phyloP scores from a whole-genome alignment of 2,888 invertebrate genomes.

The Pyralis farinalis region DNA sequence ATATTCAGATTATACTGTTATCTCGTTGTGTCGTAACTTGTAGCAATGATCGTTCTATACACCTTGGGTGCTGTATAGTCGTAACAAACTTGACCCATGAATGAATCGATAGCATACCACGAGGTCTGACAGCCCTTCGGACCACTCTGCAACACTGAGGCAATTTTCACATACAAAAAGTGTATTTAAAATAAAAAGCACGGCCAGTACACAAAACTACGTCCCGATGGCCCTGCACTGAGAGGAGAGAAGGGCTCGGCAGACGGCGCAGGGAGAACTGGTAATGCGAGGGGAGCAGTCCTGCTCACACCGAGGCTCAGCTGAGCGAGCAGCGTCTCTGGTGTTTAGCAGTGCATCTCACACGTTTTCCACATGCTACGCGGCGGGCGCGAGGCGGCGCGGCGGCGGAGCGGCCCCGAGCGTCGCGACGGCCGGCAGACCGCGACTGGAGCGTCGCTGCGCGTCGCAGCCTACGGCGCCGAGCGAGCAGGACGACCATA shows the following conservation, averaged over 20 bases:
- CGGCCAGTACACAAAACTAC: conserved; percentile 47
- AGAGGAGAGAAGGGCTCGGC: conserved; percentile 11
- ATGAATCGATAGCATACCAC: conserved; percentile 58
- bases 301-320: conserved; percentile 20
- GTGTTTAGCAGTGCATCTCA: conserved; percentile 62
- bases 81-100: conserved; percentile 31
- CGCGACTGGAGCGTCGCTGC: conserved; percentile 77
- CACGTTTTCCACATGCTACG: conserved; percentile 47
- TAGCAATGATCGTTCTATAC: conserved; percentile 48
- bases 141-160: conserved; percentile 27
- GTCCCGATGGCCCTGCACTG: conserved; percentile 58
- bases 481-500: conserved; percentile 74
- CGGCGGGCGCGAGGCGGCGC: conserved; percentile 63
- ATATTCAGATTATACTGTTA: conserved; percentile 73
- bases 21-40: conserved; percentile 60
- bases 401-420: conserved; percentile 70
- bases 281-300: conserved; percentile 24
- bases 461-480: conserved; percentile 73
- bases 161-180: conserved; percentile 32
- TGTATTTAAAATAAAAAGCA: conserved; percentile 31
- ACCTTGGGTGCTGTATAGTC: conserved; percentile 7
- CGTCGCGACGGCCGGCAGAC: conserved; percentile 80
- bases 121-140: conserved; percentile 27
- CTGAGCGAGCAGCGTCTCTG: conserved; percentile 33
- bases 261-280: conserved; percentile 13